phyloP scores from a whole-genome alignment of 2,113 vertebrate species.

The Semicossyphus pulcher region DNA sequence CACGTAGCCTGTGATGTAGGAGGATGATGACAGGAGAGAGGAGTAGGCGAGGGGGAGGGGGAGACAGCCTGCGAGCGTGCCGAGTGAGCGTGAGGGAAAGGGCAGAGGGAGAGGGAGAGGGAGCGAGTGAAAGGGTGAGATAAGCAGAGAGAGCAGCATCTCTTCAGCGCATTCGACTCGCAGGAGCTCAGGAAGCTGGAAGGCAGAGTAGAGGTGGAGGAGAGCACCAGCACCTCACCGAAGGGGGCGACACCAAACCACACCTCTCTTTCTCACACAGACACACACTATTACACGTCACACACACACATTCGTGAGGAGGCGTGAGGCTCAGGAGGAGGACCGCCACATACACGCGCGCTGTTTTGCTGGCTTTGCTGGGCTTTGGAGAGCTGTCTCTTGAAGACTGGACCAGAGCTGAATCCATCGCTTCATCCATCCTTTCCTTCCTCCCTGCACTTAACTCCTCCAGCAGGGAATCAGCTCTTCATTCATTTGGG shows the following conservation, averaged over 20 bases:
- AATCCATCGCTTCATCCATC: constrained; percentile 67
- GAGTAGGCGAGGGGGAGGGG: constrained; percentile 3
- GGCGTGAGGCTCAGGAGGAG: constrained; percentile 68
- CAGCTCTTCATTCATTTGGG: constrained; percentile 44
- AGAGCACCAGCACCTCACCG: constrained; percentile 63
- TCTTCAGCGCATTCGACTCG: constrained; percentile 72
- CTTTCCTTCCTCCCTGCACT: constrained; percentile 41
- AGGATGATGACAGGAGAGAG: constrained; percentile 68
- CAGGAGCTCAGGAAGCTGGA: constrained; percentile 65
- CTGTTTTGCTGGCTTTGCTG: constrained; percentile 54
- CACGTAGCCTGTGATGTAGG: constrained; percentile 74
- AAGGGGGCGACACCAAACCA: constrained; percentile 65
- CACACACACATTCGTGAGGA: constrained; percentile 60
- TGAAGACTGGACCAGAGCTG: constrained; percentile 75
- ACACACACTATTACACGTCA: constrained; percentile 55
- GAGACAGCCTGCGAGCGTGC: constrained; percentile 47
- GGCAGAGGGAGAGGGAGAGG: constrained; percentile 44
- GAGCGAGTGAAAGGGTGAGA: constrained; percentile 62
- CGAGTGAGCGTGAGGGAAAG: constrained; percentile 35
- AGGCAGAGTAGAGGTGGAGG: constrained; percentile 55
- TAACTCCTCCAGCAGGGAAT: constrained; percentile 32
- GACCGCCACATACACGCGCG: constrained; percentile 54
- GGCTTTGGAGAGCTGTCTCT: constrained; percentile 74
- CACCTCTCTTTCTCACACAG: constrained; percentile 17
- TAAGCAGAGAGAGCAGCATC: constrained; percentile 74